phyloP scores from a whole-genome alignment of 2,888 invertebrate species.

The Notocelia uddmanniana region DNA sequence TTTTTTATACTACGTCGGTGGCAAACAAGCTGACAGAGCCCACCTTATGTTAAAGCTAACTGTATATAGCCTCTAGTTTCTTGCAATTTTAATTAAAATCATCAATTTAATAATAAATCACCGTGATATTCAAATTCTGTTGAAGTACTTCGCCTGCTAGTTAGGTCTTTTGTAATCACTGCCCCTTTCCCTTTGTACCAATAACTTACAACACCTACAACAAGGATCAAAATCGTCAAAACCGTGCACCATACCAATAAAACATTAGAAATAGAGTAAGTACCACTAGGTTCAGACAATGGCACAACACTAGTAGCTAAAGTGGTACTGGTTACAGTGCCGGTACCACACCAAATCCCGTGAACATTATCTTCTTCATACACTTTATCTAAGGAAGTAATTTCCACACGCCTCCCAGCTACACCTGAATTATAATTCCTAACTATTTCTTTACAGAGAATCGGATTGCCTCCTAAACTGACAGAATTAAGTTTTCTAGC shows the following conservation, averaged over 20 bases:
- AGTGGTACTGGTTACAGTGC: conserved; percentile 44
- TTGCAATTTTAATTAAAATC: not conserved
- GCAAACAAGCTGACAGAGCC: no score
- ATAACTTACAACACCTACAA: conserved; percentile 47
- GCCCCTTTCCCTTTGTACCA: conserved; percentile 46
- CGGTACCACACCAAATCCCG: conserved; percentile 74
- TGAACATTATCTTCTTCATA: conserved; percentile 79
- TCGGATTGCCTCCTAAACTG: conserved; percentile 76
- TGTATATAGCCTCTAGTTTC: no score
- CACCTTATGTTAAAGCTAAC: no score
- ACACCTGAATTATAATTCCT: conserved; percentile 60
- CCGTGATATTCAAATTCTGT: conserved; percentile 60
- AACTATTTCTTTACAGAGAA: conserved; percentile 74
- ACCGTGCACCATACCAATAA: conserved; percentile 56
- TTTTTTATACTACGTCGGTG: no score
- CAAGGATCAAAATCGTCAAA: conserved; percentile 54
- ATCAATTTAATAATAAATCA: conserved; percentile 50
- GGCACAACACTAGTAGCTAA: conserved; percentile 1
- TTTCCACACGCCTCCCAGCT: conserved; percentile 58
- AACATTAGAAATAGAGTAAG: conserved; percentile 34
- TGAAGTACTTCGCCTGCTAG: conserved; percentile 58
- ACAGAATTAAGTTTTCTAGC: conserved; percentile 64
- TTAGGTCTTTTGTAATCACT: conserved; percentile 50
- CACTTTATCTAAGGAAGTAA: conserved; percentile 74
- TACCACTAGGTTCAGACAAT: conserved; percentile 12